A percentile compares a stretch with the other conserved stretches of the same genome.
These are phyloP conservation scores for Actinopyga echinites DNA, from an alignment of 53 echinoderm and acorn worm species.

Conservation along the genomic window DNA sequence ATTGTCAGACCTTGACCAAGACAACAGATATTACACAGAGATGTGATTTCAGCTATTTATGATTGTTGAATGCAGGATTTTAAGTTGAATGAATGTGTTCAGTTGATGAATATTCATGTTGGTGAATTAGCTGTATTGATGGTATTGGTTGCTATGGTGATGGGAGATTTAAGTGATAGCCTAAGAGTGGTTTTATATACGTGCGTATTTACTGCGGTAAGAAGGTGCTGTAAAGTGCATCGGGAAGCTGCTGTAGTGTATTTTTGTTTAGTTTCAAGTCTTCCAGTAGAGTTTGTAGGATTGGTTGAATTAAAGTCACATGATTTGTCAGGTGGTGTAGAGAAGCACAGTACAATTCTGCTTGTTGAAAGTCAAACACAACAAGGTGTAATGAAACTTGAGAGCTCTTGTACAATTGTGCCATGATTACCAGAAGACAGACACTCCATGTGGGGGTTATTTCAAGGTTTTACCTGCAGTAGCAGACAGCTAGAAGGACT, in stretches of 20 bases:
- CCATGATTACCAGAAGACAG: too few relatives aligned
- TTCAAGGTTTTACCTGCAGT: too few relatives aligned
- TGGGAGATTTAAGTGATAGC: not conserved
- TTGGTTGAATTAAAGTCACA: not conserved
- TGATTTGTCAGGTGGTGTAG: constrained; percentile 11
- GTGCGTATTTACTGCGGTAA: not conserved
- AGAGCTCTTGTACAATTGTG: not conserved
- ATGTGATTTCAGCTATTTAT: too few relatives aligned
- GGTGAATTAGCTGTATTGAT: too few relatives aligned
- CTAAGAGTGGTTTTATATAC: not conserved
- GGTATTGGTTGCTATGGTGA: not conserved
- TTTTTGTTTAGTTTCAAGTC: not conserved
- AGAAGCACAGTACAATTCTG: not conserved
- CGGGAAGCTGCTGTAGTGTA: not conserved
- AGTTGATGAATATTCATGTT: too few relatives aligned
- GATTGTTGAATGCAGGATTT: too few relatives aligned
- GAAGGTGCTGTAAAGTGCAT: not conserved
- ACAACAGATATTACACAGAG: too few relatives aligned
- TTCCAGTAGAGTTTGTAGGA: not conserved
- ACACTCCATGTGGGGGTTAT: too few relatives aligned
- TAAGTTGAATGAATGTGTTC: too few relatives aligned
- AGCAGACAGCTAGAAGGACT: too few relatives aligned
- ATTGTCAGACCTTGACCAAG: too few relatives aligned
- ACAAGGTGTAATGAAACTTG: constrained; percentile 2
- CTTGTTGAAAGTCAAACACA: not conserved